Evolutionary conservation across 2,113 vertebrate genomes (phyloP), one percentile per base, ranked within the genome.

Genomic region (Spizaetus ornatus): DNA sequence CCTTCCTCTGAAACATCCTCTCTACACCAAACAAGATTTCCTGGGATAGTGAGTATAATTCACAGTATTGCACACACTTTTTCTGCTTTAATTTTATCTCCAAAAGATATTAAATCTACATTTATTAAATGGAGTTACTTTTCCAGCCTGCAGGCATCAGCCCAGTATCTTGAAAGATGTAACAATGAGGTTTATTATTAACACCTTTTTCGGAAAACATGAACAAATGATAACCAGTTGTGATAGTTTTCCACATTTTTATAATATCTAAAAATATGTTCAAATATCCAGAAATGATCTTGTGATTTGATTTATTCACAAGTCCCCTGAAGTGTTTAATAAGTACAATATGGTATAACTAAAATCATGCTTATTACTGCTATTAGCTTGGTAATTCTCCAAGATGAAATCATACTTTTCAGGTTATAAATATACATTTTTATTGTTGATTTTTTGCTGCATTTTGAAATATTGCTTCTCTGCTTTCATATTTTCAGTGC

Each of bases 351-450:
- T 98, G 98, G 97, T 96, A 98, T 96, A 98, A 98, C 97, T 98
- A 98, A 98, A 98, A 98, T 98, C 97, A 98, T 98, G 97, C 98
- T 98, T 98, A 98, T 98, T 98, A 98, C 96, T 93, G 93, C 98
- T 98, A 98, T 98, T 98, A 98, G 95, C 85, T 98, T 98, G 98
- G 98, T 98, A 98, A 98, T 98, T 98, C 97, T 98, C 98, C 98
- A 98, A 97, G 98, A 98, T 98, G 98, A 98, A 98, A 98, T 98
- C 98, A 98, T 98, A 98, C 98, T 98, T 98, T 98, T 98, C 96
- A 97, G 98, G 98, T 98, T 98, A 98, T 98, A 98, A 98, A 98
- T 98, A 98, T 96, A 98, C 97, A 97, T 98, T 98, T 98, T 98
- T 98, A 98, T 98, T 98, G 98, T 98, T 98, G 98, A 98, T 98